Base-by-base conservation (phyloP, 2,113 vertebrate species). In the Ceratotherium simum region DNA sequence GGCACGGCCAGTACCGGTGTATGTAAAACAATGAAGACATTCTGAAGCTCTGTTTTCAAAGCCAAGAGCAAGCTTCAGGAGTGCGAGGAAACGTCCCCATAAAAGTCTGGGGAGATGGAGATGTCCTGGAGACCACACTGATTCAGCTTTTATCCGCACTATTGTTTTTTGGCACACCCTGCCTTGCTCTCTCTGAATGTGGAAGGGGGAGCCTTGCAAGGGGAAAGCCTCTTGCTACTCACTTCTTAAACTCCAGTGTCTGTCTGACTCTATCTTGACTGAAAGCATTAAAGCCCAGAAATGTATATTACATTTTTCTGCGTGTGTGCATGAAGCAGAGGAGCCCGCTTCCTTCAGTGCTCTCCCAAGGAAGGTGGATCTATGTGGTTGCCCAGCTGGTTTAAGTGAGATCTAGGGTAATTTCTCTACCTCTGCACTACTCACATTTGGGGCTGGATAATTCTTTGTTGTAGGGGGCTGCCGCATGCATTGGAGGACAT, bases 11-110 rank as follows among this genome's bases (percentile, higher is more conserved):
- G 46, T 48, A 31, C 97, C 16, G 18, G 36, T 18, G 64, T 16
- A 17, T 8, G 92, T 36, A 79, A 48, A 92, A 91, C 87, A 96
- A 87, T 80, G 67, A 72, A 42, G 90, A 96, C 95, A 31, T 92
- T 96, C 91, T 81, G 51, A 76, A 81, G 48, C 58, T 23, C 51
- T 73, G 51, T 56, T 64, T 86, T 92, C 87, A 94, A 80, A 92
- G 94, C 90, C 91, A 83, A 75, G 94, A 73, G 51, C 60, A 75
- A 92, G 89, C 9, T 76, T 90, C 51, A 29, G 90, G 79, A 87
- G 42, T 0, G 31, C 3, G 27, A 82, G 58, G 51, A 90, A 69
- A 60, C 62, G 58, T 80, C 46, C 33, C 91, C 25, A 0, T 64
- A 58, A 27, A 76, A 65, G 92, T 95, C 90, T 73, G 58, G 62